Evolutionary conservation across 1,140 invertebrate genomes (phyloP), one percentile per base, ranked within the genome.

Genomic region (Nomia melanderi): DNA sequence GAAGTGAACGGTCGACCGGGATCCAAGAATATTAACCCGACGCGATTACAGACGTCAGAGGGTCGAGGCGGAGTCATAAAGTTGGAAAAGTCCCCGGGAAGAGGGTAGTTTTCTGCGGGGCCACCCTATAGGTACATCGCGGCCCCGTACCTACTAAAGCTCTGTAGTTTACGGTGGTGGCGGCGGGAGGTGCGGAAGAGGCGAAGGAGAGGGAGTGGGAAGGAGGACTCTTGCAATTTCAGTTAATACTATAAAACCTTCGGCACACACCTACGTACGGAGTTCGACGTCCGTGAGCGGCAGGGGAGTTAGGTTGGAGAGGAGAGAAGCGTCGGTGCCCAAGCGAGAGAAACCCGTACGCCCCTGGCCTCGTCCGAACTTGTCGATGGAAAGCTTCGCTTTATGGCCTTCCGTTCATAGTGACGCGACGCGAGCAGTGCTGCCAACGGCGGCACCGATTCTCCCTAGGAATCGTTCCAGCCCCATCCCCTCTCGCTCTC

Each of bases 211-310:
- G 36, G 36, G 1, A 9, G 39, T 11, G 12, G 5, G 41, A 17
- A 20, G 41, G 41, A n/a, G 81, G 81, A 84, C 80, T 85, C 83
- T 87, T 86, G 88, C 88, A 90, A 90, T 90, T 89, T 90, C 87
- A 86, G 85, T 89, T 90, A 89, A 90, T 89, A 88, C 88, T 84
- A 88, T 89, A 89, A 89, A 90, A 90, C 86, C 86, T 86, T 88
- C 76, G 82, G 83, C 65, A 83, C 65, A 83, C 76, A 83, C 80
- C 86, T 83, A 76, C 53, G 53, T n/a, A 71, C 70, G 59, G 63
- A n/a, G 47, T 44, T 64, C 60, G 64, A 47, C 31, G 59, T 44
- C 54, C 29, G 17, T 12, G 33, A 41, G 47, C 23, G 6, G 6
- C 41, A 72, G 17, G 4, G 25, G 59, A 64, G 23, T 59, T 47